phyloP scores from a whole-genome alignment of 1,140 invertebrate species.

The Apis laboriosa region DNA sequence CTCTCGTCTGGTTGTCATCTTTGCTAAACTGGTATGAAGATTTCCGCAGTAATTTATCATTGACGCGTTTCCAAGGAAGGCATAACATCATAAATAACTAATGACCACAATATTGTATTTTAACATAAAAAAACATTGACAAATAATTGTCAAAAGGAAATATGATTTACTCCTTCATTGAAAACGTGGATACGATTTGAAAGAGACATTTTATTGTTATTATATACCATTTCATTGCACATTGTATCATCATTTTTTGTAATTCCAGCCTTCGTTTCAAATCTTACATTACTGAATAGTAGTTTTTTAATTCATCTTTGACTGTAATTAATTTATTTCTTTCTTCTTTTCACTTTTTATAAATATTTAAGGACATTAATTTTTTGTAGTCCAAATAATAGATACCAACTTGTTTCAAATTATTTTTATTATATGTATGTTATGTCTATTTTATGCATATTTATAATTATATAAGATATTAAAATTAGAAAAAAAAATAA shows the following conservation, averaged over 20 bases:
- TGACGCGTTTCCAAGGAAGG: not conserved
- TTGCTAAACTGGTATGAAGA: not conserved
- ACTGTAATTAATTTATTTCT: not conserved
- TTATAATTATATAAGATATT: not conserved
- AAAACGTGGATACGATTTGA: conserved; percentile 2
- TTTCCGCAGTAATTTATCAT: conserved; percentile 3
- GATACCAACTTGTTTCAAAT: not conserved
- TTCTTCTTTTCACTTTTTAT: not conserved
- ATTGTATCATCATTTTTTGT: conserved; percentile 8
- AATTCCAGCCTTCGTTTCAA: conserved; percentile 21
- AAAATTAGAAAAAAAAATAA: not conserved
- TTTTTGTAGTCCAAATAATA: not conserved
- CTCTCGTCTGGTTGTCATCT: not conserved
- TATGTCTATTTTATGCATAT: no score
- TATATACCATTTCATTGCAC: not conserved
- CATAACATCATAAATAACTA: not conserved
- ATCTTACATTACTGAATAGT: not conserved
- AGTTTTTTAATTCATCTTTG: not conserved
- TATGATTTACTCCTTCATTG: conserved; percentile 9
- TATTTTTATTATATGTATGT: not conserved
- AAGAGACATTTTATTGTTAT: not conserved
- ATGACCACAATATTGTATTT: conserved; percentile 6
- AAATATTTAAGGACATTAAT: not conserved
- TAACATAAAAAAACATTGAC: not conserved
- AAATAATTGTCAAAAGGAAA: not conserved